Evolutionary conservation across 2,113 vertebrate genomes (phyloP).

Genomic region (Onychostruthus taczanowskii): DNA sequence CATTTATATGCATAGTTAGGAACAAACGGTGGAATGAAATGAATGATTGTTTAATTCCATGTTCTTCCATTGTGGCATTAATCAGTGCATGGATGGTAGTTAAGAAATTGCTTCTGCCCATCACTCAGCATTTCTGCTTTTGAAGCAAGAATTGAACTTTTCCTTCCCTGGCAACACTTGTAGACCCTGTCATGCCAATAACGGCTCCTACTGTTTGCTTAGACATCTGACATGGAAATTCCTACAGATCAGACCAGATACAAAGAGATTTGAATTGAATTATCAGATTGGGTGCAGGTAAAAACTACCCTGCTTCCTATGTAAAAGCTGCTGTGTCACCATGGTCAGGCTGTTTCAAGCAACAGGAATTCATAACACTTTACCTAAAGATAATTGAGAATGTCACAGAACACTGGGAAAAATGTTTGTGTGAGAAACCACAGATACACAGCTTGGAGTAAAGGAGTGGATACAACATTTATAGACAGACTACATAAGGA

Average conservation of each 20-base stretch:
- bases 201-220: not conserved
- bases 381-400: not conserved
- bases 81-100: not conserved
- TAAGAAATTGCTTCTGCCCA: not conserved
- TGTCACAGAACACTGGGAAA: not conserved
- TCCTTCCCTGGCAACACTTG: not conserved
- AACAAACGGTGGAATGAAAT: not conserved
- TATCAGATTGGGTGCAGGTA: not conserved
- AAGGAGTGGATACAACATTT: not conserved
- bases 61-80: not conserved
- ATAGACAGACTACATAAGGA: not conserved
- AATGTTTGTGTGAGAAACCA: not conserved
- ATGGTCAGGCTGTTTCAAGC: not conserved
- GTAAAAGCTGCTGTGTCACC: not conserved
- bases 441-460: not conserved
- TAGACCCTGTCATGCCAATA: not conserved
- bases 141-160: not conserved
- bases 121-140: not conserved
- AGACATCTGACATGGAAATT: not conserved
- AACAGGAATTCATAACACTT: not conserved
- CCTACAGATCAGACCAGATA: not conserved
- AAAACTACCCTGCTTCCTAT: not conserved
- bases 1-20: not conserved
- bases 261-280: not conserved
- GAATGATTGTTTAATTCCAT: not conserved